phyloP scores from a whole-genome alignment of 2,888 invertebrate species.

The Leptopterna dolabrata region DNA sequence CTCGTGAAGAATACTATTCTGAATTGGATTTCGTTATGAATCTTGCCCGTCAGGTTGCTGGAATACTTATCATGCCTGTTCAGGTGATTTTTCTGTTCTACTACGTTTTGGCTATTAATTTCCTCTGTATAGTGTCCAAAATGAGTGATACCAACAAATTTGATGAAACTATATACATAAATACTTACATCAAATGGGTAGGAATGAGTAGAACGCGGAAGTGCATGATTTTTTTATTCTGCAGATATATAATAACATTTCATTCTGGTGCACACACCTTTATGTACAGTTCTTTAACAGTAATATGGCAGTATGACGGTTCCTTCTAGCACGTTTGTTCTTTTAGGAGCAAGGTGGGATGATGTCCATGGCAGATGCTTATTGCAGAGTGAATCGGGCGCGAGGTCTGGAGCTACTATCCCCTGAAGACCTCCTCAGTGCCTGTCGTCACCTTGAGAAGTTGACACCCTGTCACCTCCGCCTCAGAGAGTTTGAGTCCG shows the following conservation, averaged over 20 bases:
- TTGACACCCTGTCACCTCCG: conserved; percentile 76
- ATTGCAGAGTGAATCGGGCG: conserved; percentile 96
- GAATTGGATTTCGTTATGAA: conserved; percentile 62
- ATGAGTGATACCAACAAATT: too few species aligned
- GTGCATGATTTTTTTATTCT: too few species aligned
- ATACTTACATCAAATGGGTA: too few species aligned
- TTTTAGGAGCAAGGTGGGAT: conserved; percentile 89
- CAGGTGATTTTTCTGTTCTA: conserved; percentile 70
- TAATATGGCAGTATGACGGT: too few species aligned
- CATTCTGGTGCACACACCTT: too few species aligned
- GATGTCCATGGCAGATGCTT: conserved; percentile 96
- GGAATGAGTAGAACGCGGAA: too few species aligned
- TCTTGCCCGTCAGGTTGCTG: conserved; percentile 86
- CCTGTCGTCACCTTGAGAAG: conserved; percentile 77
- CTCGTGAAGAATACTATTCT: conserved; percentile 79
- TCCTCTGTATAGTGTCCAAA: too few species aligned
- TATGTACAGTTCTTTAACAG: too few species aligned
- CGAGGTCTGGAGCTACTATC: conserved; percentile 95
- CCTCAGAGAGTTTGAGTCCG: conserved; percentile 88
- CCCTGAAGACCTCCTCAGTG: conserved; percentile 95
- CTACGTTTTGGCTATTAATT: neutral
- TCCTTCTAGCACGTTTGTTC: too few species aligned
- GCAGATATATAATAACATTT: too few species aligned
- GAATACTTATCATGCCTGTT: conserved; percentile 83
- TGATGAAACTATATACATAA: too few species aligned